These are phyloP conservation scores for Agrenia bidenticulata DNA, from an alignment of 2,888 invertebrate species.

Conservation along the genomic window DNA sequence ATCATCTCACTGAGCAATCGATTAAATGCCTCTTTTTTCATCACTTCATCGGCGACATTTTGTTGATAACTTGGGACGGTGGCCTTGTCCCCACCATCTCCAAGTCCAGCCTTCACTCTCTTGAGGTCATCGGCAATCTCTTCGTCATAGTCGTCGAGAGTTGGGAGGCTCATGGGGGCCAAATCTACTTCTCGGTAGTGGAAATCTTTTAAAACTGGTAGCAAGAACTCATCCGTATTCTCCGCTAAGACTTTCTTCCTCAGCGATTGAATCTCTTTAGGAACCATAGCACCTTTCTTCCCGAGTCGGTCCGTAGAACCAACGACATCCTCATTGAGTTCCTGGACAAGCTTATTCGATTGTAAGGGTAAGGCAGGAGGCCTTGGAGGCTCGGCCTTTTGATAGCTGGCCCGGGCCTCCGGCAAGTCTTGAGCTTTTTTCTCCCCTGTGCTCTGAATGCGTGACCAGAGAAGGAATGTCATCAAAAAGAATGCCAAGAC, in stretches of 20 bases:
- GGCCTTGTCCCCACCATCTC: constrained; percentile 71
- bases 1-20: constrained; percentile 84
- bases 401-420: not conserved
- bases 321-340: not conserved
- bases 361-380: constrained; percentile 3
- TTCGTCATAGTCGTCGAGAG: constrained; percentile 56
- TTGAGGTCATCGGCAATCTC: constrained; percentile 66
- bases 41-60: constrained; percentile 64
- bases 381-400: constrained; percentile 17
- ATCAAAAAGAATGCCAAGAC: constrained; percentile 44
- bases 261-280: constrained; percentile 5
- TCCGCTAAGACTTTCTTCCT: constrained; percentile 31
- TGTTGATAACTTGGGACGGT: constrained; percentile 68
- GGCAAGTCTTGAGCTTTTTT: not conserved
- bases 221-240: constrained; percentile 50
- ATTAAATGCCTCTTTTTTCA: constrained; percentile 83
- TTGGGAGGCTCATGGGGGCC: constrained; percentile 9
- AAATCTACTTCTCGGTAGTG: constrained; percentile 47
- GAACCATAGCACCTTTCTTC: not conserved
- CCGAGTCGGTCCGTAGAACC: not conserved
- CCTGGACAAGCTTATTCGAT: too few relatives aligned
- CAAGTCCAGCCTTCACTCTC: constrained; percentile 68
- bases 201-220: constrained; percentile 44
- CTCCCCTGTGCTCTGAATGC: constrained; percentile 1
- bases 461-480: constrained; percentile 46